A percentile compares a stretch with the other conserved stretches of the same genome.
Evolutionary conservation across 64 coral and sea anemone genomes (phyloP).

Genomic region (Acropora yongei): DNA sequence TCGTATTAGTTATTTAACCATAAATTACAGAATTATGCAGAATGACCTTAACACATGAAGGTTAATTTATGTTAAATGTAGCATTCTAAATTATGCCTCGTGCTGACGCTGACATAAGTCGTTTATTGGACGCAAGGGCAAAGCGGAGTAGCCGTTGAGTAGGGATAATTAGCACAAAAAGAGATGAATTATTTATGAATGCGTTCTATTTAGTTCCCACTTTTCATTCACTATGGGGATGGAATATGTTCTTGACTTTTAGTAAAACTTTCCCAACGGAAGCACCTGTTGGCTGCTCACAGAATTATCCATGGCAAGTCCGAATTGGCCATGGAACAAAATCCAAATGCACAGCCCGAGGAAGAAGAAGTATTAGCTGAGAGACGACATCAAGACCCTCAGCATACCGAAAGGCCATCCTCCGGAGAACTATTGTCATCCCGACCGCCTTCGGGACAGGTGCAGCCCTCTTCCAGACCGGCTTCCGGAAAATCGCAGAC

Average conservation of each 20-base stretch:
- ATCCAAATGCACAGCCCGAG: conserved; percentile 64
- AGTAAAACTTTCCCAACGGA: conserved; percentile 93
- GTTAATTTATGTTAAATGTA: too few species aligned
- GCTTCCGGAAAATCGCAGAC: conserved; percentile 48
- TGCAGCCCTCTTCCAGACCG: conserved; percentile 26
- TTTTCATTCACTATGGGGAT: too few species aligned
- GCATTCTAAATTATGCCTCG: too few species aligned
- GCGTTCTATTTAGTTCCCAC: too few species aligned
- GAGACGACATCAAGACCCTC: neutral
- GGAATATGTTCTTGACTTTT: neutral
- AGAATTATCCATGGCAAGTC: conserved; percentile 86
- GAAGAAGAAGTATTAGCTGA: conserved; percentile 32
- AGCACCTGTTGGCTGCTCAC: conserved; percentile 95
- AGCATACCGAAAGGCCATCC: conserved; percentile 24
- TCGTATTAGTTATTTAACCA: too few species aligned
- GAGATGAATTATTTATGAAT: neutral
- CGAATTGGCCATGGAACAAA: conserved; percentile 57
- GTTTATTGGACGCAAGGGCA: too few species aligned
- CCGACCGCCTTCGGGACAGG: conserved; percentile 41
- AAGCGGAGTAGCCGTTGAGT: too few species aligned
- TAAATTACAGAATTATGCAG: too few species aligned
- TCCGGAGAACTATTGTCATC: conserved; percentile 25
- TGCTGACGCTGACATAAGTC: too few species aligned
- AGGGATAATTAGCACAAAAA: too few species aligned
- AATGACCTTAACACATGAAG: too few species aligned